Percentiles rank a stretch among this genome's conserved stretches.
These are phyloP conservation scores for Romanogobio albipinnatus DNA, from an alignment of 2,113 vertebrate genomes.

Conservation along the genomic window DNA sequence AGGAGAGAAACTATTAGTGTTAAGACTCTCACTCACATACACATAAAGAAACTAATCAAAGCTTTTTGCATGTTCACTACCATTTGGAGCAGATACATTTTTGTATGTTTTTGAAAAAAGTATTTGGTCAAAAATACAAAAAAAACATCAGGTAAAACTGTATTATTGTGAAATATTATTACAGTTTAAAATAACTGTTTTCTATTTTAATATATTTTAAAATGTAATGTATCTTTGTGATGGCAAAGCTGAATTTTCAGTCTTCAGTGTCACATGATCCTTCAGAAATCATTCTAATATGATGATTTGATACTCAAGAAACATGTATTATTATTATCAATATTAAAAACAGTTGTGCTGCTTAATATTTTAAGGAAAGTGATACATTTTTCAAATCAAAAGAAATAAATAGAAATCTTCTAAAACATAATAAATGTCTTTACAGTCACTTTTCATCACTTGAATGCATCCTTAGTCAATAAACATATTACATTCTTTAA, in stretches of 20 bases:
- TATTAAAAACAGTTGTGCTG: too few relatives aligned
- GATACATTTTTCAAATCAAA: too few relatives aligned
- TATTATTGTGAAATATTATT: not conserved
- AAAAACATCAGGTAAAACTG: not conserved
- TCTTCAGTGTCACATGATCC: not conserved
- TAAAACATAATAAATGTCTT: too few relatives aligned
- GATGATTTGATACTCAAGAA: not conserved
- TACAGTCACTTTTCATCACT: too few relatives aligned
- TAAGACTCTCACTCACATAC: conserved; percentile 2
- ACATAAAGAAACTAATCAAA: conserved; percentile 9
- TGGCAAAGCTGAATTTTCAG: not conserved
- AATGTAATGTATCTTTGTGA: not conserved
- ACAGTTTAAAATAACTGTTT: not conserved
- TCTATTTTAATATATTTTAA: not conserved
- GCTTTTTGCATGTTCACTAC: not conserved
- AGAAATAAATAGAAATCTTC: too few relatives aligned
- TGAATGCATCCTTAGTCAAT: too few relatives aligned
- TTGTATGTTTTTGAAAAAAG: not conserved
- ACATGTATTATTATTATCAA: too few relatives aligned
- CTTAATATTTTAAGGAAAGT: too few relatives aligned
- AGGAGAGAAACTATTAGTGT: not conserved
- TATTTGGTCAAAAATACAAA: not conserved
- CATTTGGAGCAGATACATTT: not conserved
- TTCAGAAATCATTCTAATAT: not conserved
- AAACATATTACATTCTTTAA: too few relatives aligned